Percentiles rank a stretch among this genome's conserved stretches.
phyloP scores from a whole-genome alignment of 2,888 invertebrate species.

The Margaritifera margaritifera region DNA sequence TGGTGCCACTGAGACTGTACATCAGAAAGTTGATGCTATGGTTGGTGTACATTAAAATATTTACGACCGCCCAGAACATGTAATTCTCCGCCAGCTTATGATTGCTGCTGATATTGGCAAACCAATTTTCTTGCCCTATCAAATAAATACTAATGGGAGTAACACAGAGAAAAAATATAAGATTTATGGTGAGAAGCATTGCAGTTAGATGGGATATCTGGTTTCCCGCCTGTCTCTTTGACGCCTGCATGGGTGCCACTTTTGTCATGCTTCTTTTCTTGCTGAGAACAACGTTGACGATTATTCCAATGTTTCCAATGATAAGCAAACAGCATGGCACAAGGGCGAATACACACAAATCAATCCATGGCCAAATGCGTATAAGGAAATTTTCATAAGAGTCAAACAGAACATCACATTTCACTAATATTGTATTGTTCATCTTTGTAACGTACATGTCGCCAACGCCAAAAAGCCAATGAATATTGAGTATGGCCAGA shows the following conservation, averaged over 20 bases:
- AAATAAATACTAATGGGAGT: constrained; percentile 50
- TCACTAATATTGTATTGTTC: constrained; percentile 8
- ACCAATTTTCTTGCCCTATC: constrained; percentile 40
- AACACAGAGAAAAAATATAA: constrained; percentile 49
- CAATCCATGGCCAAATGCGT: constrained; percentile 56
- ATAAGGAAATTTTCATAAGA: constrained; percentile 34
- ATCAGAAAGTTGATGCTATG: constrained; percentile 54
- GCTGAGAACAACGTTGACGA: constrained; percentile 36
- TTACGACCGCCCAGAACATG: constrained; percentile 46
- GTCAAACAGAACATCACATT: constrained; percentile 24
- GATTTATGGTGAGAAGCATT: constrained; percentile 46
- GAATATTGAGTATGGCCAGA: constrained; percentile 41
- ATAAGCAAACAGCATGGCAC: constrained; percentile 52
- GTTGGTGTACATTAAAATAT: constrained; percentile 53
- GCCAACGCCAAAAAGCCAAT: constrained; percentile 45
- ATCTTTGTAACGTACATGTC: not conserved
- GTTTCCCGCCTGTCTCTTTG: constrained; percentile 1
- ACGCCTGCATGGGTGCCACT: constrained; percentile 5
- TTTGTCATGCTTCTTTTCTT: constrained; percentile 19
- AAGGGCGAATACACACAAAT: constrained; percentile 50
- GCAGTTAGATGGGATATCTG: constrained; percentile 47
- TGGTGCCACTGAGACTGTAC: constrained; percentile 56
- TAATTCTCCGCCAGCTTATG: constrained; percentile 15
- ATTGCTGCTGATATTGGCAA: constrained; percentile 3
- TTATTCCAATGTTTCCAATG: constrained; percentile 52